phyloP scores from a whole-genome alignment of 1,140 invertebrate genomes.

The Aphelenchoides besseyi region DNA sequence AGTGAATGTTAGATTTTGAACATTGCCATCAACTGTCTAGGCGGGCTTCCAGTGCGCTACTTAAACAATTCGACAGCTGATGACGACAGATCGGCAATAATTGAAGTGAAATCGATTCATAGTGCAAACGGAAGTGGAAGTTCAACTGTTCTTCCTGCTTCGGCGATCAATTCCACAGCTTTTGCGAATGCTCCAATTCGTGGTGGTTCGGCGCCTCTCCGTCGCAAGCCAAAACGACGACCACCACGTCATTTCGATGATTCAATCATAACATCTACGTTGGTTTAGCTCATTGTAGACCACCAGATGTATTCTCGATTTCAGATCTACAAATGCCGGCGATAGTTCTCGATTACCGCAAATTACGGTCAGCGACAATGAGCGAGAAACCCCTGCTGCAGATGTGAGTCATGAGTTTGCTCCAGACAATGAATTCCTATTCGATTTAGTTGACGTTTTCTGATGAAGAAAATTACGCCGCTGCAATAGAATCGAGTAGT shows the following conservation, averaged over 20 bases:
- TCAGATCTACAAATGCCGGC: slow-evolving; percentile 3
- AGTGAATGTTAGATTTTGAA: background rate
- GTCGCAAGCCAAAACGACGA: slow-evolving; percentile 6
- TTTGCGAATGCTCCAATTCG: background rate
- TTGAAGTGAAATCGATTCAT: slow-evolving; percentile 26
- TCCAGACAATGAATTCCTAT: slow-evolving; percentile 7
- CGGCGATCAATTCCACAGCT: background rate
- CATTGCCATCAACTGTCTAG: slow-evolving; percentile 24
- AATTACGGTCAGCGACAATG: slow-evolving; percentile 45
- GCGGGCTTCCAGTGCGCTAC: slow-evolving; percentile 45
- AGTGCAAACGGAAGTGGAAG: slow-evolving; percentile 19
- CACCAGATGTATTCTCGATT: background rate
- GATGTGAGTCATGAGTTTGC: background rate
- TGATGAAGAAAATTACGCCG: slow-evolving; percentile 51
- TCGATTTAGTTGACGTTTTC: slow-evolving; percentile 45
- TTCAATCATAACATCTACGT: slow-evolving; percentile 10
- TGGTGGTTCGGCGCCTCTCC: background rate
- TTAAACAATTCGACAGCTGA: slow-evolving; percentile 34
- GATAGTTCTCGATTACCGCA: slow-evolving; percentile 22
- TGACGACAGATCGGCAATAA: slow-evolving; percentile 34
- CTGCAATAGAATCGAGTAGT: background rate
- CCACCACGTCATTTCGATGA: slow-evolving; percentile 20
- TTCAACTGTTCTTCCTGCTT: background rate
- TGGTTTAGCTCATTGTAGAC: background rate
- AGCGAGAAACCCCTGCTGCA: slow-evolving; percentile 19